Evolutionary conservation across 2,113 vertebrate species (phyloP).

Genomic region (Piliocolobus tephrosceles): DNA sequence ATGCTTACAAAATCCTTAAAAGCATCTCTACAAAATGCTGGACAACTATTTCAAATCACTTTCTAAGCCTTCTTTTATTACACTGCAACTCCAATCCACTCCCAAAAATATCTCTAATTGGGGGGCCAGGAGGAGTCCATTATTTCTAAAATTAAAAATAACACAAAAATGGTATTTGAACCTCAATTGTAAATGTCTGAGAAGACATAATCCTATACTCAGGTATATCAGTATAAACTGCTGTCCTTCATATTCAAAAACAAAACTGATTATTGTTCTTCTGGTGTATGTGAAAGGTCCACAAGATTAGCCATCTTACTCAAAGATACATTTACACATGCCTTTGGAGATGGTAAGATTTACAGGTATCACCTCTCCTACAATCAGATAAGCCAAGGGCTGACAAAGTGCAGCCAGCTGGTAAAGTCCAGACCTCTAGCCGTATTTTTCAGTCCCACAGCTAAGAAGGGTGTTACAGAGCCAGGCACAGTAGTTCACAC

Average conservation of each 20-base stretch:
- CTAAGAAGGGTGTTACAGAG: background rate
- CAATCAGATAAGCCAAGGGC: background rate
- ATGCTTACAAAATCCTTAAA: constrained; percentile 1
- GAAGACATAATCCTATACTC: background rate
- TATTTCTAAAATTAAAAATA: constrained; percentile 23
- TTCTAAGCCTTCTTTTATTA: background rate
- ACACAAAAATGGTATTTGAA: background rate
- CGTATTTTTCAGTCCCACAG: background rate
- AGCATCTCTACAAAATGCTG: background rate
- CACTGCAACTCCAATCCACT: background rate
- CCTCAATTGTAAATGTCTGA: background rate
- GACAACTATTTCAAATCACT: constrained; percentile 1
- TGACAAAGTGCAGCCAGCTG: background rate
- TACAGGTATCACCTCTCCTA: background rate
- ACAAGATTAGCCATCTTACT: background rate
- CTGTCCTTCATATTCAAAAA: background rate
- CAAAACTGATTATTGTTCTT: background rate
- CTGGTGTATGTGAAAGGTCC: background rate
- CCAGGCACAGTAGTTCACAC: background rate
- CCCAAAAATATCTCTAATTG: background rate
- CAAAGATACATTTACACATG: background rate
- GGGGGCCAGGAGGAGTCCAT: background rate
- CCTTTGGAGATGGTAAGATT: background rate
- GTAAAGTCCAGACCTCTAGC: background rate
- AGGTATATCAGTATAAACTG: background rate